These are phyloP conservation scores for Catocala sponsa DNA, from an alignment of 2,888 invertebrate genomes.

Conservation along the genomic window DNA sequence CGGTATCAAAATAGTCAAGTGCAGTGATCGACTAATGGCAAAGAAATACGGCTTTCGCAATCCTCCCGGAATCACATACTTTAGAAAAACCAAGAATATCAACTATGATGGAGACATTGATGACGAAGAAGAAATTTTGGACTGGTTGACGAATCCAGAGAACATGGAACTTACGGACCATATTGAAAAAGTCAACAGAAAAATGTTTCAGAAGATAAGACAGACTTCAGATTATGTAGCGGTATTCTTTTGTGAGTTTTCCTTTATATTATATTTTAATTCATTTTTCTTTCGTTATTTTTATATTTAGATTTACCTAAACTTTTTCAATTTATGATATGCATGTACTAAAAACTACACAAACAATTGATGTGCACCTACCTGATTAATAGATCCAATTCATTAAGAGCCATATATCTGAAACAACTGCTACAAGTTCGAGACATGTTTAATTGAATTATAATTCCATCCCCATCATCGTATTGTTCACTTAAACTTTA, in stretches of 20 bases:
- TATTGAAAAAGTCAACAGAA: conserved; percentile 96
- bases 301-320: too few relatives aligned
- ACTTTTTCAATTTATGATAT: too few relatives aligned
- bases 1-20: conserved; percentile 96
- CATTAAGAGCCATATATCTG: not conserved
- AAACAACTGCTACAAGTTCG: not conserved
- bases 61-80: conserved; percentile 96
- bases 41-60: conserved; percentile 97
- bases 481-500: too few relatives aligned
- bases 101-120: conserved; percentile 98
- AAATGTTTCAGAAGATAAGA: conserved; percentile 97
- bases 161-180: conserved; percentile 98
- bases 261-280: conserved; percentile 26
- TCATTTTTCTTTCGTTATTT: not conserved
- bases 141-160: conserved; percentile 97
- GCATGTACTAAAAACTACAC: too few relatives aligned
- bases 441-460: too few relatives aligned
- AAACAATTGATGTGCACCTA: too few relatives aligned
- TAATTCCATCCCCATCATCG: too few relatives aligned
- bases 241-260: conserved; percentile 96
- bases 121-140: conserved; percentile 96
- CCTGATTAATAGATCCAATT: too few relatives aligned
- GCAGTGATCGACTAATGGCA: conserved; percentile 96
- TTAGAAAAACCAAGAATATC: conserved; percentile 95
- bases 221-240: conserved; percentile 96